Conservation (phyloP, 2,797 vertebrate genomes). For the Bothrops alternatus region DNA sequence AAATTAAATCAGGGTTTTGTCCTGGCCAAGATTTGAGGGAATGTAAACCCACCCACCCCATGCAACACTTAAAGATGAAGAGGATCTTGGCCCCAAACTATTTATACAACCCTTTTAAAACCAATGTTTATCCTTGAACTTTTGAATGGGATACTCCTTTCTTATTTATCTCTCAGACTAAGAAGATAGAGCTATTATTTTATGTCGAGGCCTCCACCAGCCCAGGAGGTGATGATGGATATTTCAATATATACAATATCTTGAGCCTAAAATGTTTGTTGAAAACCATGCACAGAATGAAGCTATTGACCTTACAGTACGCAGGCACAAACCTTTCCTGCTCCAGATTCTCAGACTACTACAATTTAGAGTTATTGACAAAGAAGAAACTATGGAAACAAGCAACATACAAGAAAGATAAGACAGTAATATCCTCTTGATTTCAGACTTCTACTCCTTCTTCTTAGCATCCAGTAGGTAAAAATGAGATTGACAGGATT, state of each 20-base stretch:
- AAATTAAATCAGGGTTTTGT: neutral
- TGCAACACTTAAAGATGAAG: neutral
- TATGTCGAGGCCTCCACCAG: neutral
- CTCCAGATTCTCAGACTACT: neutral
- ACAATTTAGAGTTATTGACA: neutral
- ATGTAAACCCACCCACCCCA: neutral
- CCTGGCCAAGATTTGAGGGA: neutral
- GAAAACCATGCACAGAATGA: neutral
- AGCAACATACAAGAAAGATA: accelerated
- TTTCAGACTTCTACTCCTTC: neutral
- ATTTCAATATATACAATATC: neutral
- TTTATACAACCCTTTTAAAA: neutral
- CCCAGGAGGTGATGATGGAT: neutral
- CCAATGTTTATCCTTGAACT: neutral
- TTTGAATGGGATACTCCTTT: neutral
- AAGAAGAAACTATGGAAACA: constrained; percentile 19
- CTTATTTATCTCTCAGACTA: neutral
- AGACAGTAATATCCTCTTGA: neutral
- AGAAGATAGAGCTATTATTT: neutral
- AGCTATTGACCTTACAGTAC: neutral
- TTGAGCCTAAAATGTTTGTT: neutral
- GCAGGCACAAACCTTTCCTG: constrained; percentile 7
- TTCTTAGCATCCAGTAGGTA: neutral
- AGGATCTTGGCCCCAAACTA: neutral
- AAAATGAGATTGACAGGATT: constrained; percentile 34